Evolutionary conservation across 2,113 vertebrate genomes (phyloP), one percentile per base, ranked within the genome.

Genomic region (Tetrax tetrax): DNA sequence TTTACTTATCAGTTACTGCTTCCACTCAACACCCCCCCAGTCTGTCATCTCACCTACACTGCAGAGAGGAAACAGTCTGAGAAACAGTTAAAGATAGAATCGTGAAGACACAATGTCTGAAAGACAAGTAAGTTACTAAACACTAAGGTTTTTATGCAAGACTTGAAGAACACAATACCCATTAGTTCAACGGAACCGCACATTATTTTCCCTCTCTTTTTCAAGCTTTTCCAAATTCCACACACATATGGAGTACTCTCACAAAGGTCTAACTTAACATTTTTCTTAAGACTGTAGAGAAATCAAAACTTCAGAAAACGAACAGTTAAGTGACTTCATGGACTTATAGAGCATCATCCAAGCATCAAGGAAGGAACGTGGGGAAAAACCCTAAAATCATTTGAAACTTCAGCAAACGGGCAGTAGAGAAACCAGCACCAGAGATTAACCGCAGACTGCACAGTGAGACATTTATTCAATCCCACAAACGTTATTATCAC

Each of bases 241-340:
- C 1, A 10, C 13, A 3, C 25, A 12, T 6, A 19, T 0, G 7
- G 57, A 59, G 5, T 0, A 3, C 50, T 14, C 63, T 43, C 41
- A 43, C 41, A 43, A 43, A 43, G 14, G 41, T 43, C 41, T 43
- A 15, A 43, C 41, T 4, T 56, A 37, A 7, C 4, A 6, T 23
- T 12, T 29, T 53, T 70, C 31, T 15, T 2, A 24, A 83, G 37
- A 41, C 14, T n/a, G 8, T 0, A 53, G n/a, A 70, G 71, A 81
- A 89, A 66, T 24, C 16, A 61, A 80, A 74, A 25, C 37, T 70
- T 80, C 41, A 21, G n/a, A 25, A 93, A 89, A 89, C 1, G 5
- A 83, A 70, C 17, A 15, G 10, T 28, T 12, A 4, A n/a, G 37
- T 10, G 28, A 43, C 57, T 70, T 45, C 47, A 74, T 13, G n/a